phyloP scores from a whole-genome alignment of 2,888 invertebrate genomes.

The Lasioglossum zephyrum region DNA sequence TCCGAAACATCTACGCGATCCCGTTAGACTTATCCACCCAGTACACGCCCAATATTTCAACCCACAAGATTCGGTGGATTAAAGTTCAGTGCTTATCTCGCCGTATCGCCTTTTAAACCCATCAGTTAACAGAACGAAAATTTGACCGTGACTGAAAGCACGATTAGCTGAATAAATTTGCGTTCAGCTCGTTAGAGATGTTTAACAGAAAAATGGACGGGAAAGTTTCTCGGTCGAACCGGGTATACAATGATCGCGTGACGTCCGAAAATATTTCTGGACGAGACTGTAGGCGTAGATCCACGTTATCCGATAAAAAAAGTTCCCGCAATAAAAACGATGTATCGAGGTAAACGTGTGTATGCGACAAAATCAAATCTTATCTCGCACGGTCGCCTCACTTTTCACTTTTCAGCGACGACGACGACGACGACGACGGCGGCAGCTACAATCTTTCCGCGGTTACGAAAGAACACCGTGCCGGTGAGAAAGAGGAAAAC shows the following conservation, averaged over 20 bases:
- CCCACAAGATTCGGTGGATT: background rate
- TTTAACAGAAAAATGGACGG: background rate
- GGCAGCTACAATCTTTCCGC: slow-evolving; percentile 34
- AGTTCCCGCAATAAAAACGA: slow-evolving; percentile 9
- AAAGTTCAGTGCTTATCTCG: background rate
- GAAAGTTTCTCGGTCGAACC: background rate
- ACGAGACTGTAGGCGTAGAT: background rate
- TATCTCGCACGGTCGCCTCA: slow-evolving; percentile 12
- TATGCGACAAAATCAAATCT: slow-evolving; percentile 27
- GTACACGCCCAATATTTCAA: background rate
- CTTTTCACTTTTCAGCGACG: slow-evolving; percentile 43
- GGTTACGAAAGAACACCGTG: slow-evolving; percentile 33
- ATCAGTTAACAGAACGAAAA: background rate
- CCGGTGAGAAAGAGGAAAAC: slow-evolving; percentile 42
- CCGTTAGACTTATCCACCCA: background rate
- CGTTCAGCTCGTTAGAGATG: background rate
- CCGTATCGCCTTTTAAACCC: background rate
- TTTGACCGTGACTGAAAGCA: background rate
- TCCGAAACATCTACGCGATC: background rate
- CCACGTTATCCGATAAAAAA: slow-evolving; percentile 3
- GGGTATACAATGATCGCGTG: background rate
- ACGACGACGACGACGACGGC: background rate
- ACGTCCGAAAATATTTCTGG: background rate
- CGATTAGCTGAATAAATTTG: background rate
- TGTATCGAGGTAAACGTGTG: background rate